Base-by-base conservation (phyloP, 2,888 invertebrate species). In the Drosophila vallismaia region DNA sequence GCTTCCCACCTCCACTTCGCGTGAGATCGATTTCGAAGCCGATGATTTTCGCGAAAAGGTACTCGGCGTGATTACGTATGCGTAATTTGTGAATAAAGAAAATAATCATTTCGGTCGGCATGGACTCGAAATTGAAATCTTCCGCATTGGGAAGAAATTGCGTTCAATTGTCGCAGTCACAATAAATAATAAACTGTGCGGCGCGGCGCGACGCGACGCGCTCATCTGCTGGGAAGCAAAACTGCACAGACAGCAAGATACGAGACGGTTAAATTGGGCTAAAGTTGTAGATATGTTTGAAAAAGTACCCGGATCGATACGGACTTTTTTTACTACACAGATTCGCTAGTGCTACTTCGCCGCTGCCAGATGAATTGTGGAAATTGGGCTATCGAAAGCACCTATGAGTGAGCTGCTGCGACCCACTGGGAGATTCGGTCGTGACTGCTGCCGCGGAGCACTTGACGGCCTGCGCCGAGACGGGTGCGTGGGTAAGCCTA, bases 141-240 rank as follows among this genome's bases (percentile, higher is more conserved):
- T 80, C 80, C 84, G 81, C 63, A 77, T 76, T 74, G 49, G 51
- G 73, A 29, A 62, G 58, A 77, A 77, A 75, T 79, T 54, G 57
- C 76, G 63, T 68, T 56, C 71, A 60, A 72, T 72, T 80, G 64
- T 71, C 54, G 64, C 54, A 48, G 49, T 36, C 49, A 52, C 56
- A 50, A 62, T 53, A 68, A 64, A 77, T 72, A 54, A 62, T 40
- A 56, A 29, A 57, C 53, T 33, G 40, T 12, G 36, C 40, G 19
- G 40, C 14, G 36, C 36, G 19, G 40, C 40, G 36, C 36, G 5
- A 5, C 28, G 54, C 26, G 58, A 5, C 28, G 54, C 26, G 58
- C 63, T 33, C 63, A 78, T 76, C 69, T 73, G 52, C 63, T 52
- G 51, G 50, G 48, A 67, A 73, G 58, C 54, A 36, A 19, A 49